Conservation (phyloP, 2,113 vertebrate genomes). For the Egretta garzetta region DNA sequence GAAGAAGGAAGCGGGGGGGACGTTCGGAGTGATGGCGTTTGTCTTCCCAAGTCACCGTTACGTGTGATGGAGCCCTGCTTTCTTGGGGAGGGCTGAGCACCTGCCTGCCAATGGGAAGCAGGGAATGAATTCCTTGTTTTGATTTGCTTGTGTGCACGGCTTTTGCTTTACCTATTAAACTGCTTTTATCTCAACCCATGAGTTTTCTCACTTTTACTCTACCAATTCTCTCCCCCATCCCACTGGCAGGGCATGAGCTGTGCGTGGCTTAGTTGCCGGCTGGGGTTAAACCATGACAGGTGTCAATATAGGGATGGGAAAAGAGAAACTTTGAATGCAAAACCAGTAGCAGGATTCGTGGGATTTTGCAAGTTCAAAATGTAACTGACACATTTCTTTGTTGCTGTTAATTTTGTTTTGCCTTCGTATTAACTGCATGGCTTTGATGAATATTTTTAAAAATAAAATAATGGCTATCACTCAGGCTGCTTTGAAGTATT, state of each 20-base stretch:
- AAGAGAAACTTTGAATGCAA: not conserved
- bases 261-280: not conserved
- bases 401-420: constrained; percentile 57
- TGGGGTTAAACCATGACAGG: not conserved
- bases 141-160: not conserved
- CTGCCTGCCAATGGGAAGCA: not conserved
- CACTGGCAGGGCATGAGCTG: not conserved
- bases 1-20: not conserved
- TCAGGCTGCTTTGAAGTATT: constrained; percentile 62
- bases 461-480: constrained; percentile 64
- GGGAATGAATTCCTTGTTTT: not conserved
- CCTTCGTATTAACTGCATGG: constrained; percentile 26
- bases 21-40: fast-evolving
- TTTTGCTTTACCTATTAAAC: not conserved
- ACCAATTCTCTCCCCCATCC: not conserved
- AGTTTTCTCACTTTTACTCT: not conserved
- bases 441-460: constrained; percentile 60
- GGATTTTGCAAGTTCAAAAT: constrained; percentile 42
- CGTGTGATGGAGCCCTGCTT: not conserved
- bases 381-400: constrained; percentile 43
- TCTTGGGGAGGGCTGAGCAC: not conserved
- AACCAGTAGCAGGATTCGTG: not conserved
- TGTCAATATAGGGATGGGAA: not conserved
- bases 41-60: not conserved
- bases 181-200: not conserved